Evolutionary conservation across 2,888 invertebrate genomes (phyloP).

Genomic region (Pyrochroa serraticornis): DNA sequence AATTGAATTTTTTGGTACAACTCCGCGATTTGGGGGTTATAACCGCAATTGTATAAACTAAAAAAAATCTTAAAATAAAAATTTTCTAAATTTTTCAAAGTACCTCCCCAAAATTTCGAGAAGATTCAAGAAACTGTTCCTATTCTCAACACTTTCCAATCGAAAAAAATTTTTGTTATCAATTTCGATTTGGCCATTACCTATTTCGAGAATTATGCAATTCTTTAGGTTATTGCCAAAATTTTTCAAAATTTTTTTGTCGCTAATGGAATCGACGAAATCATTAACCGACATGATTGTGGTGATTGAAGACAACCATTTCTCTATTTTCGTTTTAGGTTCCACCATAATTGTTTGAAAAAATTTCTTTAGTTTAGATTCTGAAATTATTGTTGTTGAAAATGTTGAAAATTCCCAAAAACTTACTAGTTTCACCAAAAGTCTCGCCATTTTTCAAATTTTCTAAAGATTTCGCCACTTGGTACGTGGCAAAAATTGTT

Average conservation of each 20-base stretch:
- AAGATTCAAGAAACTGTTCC: background rate
- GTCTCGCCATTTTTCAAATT: background rate
- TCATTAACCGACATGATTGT: too few species aligned
- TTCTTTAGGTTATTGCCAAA: background rate
- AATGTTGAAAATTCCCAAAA: too few species aligned
- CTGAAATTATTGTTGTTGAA: too few species aligned
- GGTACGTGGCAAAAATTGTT: background rate
- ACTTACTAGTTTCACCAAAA: background rate
- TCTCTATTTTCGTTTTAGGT: too few species aligned
- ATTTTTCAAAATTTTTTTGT: too few species aligned
- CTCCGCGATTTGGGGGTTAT: conserved; percentile 74
- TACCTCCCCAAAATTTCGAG: conserved; percentile 12
- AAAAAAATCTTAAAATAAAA: conserved; percentile 27
- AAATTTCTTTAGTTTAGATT: background rate
- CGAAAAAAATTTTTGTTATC: background rate
- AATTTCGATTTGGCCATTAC: background rate
- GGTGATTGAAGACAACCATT: too few species aligned
- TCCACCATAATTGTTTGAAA: background rate
- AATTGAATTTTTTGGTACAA: conserved; percentile 78
- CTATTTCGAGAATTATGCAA: background rate
- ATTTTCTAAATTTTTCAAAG: background rate
- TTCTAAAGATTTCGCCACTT: background rate
- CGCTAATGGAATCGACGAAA: background rate
- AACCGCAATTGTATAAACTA: conserved; percentile 78
- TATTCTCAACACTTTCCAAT: background rate